phyloP scores from a whole-genome alignment of 92 coral and sea anemone genomes.

The Virgularia gustaviana region DNA sequence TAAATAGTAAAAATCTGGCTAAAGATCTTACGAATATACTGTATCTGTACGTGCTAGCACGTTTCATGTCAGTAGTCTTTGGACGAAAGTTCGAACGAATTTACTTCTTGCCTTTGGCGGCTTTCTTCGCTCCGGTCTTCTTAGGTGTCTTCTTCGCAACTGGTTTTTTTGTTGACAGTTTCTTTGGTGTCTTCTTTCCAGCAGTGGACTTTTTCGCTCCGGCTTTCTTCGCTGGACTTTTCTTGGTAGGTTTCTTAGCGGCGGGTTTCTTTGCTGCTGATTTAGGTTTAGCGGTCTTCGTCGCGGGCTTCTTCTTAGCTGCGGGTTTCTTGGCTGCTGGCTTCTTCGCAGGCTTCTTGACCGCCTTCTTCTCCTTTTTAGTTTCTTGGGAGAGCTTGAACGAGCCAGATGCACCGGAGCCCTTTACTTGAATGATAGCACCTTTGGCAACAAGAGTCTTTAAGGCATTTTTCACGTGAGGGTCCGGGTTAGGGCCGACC shows the following conservation, averaged over 20 bases:
- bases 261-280: conserved; percentile 49
- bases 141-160: not conserved
- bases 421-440: conserved; percentile 60
- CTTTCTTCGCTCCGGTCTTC: conserved; percentile 50
- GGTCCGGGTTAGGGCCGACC: conserved; percentile 55
- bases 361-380: conserved; percentile 38
- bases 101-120: conserved; percentile 26
- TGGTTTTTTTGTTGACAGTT: conserved; percentile 32
- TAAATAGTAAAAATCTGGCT: conserved; percentile 36
- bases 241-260: conserved; percentile 40
- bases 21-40: conserved; percentile 17
- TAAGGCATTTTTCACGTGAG: conserved; percentile 59
- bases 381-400: conserved; percentile 63
- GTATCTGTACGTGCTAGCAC: too few relatives aligned
- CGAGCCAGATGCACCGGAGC: conserved; percentile 93
- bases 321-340: conserved; percentile 47
- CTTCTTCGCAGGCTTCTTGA: conserved; percentile 50
- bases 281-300: conserved; percentile 1
- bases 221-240: conserved; percentile 11
- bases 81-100: too few relatives aligned
- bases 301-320: conserved; percentile 40
- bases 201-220: conserved; percentile 48
- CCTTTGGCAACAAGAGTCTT: conserved; percentile 54
- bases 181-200: not conserved
- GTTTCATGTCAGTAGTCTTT: conserved; percentile 1